A percentile compares a stretch with the other conserved stretches of the same genome.
Evolutionary conservation across 2,888 invertebrate genomes (phyloP).

Genomic region (Phragmatobia fuliginosa): DNA sequence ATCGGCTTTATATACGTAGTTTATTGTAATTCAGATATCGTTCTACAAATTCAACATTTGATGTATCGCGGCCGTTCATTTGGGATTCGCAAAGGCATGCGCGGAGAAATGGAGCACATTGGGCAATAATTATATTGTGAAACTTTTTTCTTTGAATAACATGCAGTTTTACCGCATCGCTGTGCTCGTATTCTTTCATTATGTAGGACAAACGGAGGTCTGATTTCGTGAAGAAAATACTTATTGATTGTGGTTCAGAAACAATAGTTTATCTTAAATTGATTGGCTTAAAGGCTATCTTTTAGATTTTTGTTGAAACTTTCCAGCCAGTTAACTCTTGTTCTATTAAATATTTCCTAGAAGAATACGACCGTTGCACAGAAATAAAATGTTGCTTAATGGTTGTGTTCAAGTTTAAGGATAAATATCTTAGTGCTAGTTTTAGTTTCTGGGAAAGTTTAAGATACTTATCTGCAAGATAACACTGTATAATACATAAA

Average conservation of each 20-base stretch:
- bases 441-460: no score
- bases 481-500: no score
- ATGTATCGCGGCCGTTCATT: constrained; percentile 77
- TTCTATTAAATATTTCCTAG: not conserved
- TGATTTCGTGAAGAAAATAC: constrained; percentile 19
- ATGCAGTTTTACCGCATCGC: constrained; percentile 45
- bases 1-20: constrained; percentile 78
- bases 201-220: constrained; percentile 12
- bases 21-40: constrained; percentile 81
- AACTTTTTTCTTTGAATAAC: constrained; percentile 58
- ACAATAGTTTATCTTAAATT: constrained; percentile 3
- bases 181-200: constrained; percentile 33
- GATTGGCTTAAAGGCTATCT: not conserved
- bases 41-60: constrained; percentile 76
- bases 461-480: no score
- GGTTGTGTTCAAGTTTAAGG: no score
- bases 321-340: not conserved
- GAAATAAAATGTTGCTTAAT: no score
- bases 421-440: no score
- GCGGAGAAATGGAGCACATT: constrained; percentile 83
- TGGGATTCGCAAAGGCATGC: constrained; percentile 79
- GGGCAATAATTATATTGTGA: constrained; percentile 74
- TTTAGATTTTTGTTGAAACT: not conserved
- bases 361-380: no score
- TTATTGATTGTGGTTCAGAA: constrained; percentile 10